Percentiles rank a stretch among this genome's conserved stretches.
phyloP scores from a whole-genome alignment of 2,888 invertebrate genomes.

The Buathra laborator region DNA sequence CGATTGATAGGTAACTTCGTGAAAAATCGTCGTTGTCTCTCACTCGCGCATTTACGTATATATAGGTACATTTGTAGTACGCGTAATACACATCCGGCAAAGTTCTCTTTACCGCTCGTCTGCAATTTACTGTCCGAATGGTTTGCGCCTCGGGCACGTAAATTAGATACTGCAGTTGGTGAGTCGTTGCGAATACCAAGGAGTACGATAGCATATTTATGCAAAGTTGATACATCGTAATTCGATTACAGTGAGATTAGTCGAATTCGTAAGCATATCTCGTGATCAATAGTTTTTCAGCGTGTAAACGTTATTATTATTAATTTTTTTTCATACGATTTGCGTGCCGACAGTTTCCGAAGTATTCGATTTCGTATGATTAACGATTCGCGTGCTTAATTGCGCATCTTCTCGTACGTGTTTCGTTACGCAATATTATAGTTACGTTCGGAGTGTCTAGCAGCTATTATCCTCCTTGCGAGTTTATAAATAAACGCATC shows the following conservation, averaged over 20 bases:
- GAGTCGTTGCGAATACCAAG: slow-evolving; percentile 12
- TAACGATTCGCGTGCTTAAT: slow-evolving; percentile 16
- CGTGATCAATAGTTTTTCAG: slow-evolving; percentile 35
- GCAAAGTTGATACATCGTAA: slow-evolving; percentile 15
- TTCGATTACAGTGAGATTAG: slow-evolving; percentile 10
- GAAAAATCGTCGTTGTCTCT: not conserved
- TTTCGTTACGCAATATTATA: slow-evolving; percentile 45
- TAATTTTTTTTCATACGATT: not conserved
- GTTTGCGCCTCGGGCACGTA: slow-evolving; percentile 15
- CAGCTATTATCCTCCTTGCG: slow-evolving; percentile 27
- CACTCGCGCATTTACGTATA: not conserved
- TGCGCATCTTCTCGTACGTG: slow-evolving; percentile 23
- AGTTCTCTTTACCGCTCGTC: slow-evolving; percentile 1
- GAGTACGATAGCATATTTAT: slow-evolving; percentile 30
- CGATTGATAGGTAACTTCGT: no score
- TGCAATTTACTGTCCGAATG: slow-evolving; percentile 25
- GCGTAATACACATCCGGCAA: not conserved
- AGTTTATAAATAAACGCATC: not conserved
- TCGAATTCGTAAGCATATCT: slow-evolving; percentile 14
- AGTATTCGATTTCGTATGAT: not conserved
- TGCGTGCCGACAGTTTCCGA: not conserved
- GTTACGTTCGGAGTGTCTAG: not conserved
- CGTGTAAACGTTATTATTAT: slow-evolving; percentile 20
- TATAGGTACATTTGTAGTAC: not conserved
- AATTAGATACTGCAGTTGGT: not conserved